Evolutionary conservation across 2,113 vertebrate genomes (phyloP), one percentile per base, ranked within the genome.

Genomic region (Peromyscus leucopus): DNA sequence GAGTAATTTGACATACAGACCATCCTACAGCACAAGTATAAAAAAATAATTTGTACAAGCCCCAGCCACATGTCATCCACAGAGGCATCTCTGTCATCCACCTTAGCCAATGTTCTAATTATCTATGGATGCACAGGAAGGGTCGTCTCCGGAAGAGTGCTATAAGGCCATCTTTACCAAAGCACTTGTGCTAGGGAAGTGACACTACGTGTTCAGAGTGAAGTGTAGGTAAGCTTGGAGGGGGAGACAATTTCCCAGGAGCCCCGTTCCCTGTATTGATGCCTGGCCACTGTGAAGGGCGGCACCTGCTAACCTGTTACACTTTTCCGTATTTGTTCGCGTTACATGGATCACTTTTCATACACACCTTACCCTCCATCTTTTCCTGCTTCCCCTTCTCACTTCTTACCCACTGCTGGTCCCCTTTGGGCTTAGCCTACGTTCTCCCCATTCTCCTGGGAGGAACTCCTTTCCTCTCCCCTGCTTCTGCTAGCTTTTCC

Each of bases 151-250:
- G 48, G 42, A 92, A 95, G 86, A 74, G 78, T 61, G 83, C 76
- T 90, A 16, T 93, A 93, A 87, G 87, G 22, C 26, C 51, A 36
- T 39, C 7, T 46, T 24, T 69, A 46, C 65, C 65, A 67, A 55
- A 51, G 90, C 28, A 17, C 51, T 90, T 80, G 57, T 33, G 67
- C 61, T 24, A 39, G 51, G 46, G 59, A 39, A 96, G 31, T 79
- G 16, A 79, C 75, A 69, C 48, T 55, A 69, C 19, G 19, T 94
- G 90, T 90, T 69, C 91, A 97, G 24, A 92, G 48, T 21, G 78
- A 86, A 92, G 24, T 39, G 42, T 36, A 80, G 28, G 19, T 19
- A 3, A 93, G n/a, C 7, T 57, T 88, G 82, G 92, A 1, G 5
- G 79, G 42, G 26, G 16, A 83, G 33, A 61, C 65, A 79, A 63